Evolutionary conservation across 2,797 vertebrate species (phyloP).

Genomic region (Heteromormyrus szaboi): DNA sequence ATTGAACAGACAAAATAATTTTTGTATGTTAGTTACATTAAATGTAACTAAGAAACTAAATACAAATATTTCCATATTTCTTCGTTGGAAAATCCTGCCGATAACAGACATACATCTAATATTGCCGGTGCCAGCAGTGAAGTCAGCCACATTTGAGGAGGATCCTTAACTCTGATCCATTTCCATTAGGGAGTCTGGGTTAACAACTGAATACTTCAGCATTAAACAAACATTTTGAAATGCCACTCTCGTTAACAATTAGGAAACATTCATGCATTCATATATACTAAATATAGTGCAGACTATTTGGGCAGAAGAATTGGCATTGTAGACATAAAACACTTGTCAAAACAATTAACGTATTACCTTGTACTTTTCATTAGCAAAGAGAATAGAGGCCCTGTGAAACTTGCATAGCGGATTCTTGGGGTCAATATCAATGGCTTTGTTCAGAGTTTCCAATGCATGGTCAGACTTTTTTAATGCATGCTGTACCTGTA

Average conservation of each 20-base stretch:
- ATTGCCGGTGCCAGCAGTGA: neutral
- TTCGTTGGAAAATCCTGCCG: neutral
- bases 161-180: neutral
- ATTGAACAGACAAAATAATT: neutral
- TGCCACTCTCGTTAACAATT: neutral
- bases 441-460: conserved; percentile 93
- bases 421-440: conserved; percentile 93
- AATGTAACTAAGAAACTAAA: neutral
- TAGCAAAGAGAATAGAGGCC: conserved; percentile 94
- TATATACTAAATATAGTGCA: neutral
- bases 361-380: conserved; percentile 94
- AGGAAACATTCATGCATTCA: neutral
- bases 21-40: neutral
- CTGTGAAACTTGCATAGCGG: conserved; percentile 98
- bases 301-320: neutral
- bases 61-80: neutral
- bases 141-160: neutral
- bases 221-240: neutral
- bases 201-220: neutral
- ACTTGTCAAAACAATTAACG: neutral
- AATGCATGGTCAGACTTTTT: conserved; percentile 95
- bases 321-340: neutral
- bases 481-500: conserved; percentile 88
- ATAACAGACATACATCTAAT: neutral
- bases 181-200: neutral